Evolutionary conservation across 2,888 invertebrate genomes (phyloP).

Genomic region (Tipula helvola): DNA sequence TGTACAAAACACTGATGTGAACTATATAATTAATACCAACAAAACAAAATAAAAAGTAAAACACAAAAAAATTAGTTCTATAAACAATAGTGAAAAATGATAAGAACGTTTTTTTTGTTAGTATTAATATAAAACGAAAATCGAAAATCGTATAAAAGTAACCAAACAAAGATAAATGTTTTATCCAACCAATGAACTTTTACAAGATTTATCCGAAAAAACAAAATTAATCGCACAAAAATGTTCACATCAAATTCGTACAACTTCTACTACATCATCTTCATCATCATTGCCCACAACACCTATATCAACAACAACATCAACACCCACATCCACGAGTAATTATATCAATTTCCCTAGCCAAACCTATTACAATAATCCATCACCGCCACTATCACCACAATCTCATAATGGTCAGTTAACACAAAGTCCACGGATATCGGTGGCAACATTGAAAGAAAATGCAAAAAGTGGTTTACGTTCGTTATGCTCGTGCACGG

Average conservation of each 20-base stretch:
- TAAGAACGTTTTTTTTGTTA: not conserved
- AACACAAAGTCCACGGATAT: not conserved
- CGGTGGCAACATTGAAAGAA: not conserved
- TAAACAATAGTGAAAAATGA: not conserved
- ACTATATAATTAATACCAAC: not conserved
- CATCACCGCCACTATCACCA: not conserved
- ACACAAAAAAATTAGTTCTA: not conserved
- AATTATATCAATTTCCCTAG: not conserved
- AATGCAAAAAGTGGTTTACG: not conserved
- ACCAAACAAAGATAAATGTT: conserved; percentile 22
- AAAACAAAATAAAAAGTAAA: not conserved
- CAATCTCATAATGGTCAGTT: not conserved
- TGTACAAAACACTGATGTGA: not conserved
- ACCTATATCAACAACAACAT: conserved; percentile 16
- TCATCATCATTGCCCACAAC: conserved; percentile 20
- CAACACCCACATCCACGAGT: not conserved
- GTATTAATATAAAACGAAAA: not conserved
- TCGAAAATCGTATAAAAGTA: not conserved
- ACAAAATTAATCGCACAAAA: conserved; percentile 30
- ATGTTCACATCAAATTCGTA: conserved; percentile 26
- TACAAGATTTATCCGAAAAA: conserved; percentile 22
- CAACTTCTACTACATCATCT: conserved; percentile 20
- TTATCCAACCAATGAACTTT: conserved; percentile 29
- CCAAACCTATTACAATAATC: not conserved
- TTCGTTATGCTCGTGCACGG: not conserved